Base-by-base conservation (phyloP, 2,113 vertebrate species). In the Manacus vitellinus region DNA sequence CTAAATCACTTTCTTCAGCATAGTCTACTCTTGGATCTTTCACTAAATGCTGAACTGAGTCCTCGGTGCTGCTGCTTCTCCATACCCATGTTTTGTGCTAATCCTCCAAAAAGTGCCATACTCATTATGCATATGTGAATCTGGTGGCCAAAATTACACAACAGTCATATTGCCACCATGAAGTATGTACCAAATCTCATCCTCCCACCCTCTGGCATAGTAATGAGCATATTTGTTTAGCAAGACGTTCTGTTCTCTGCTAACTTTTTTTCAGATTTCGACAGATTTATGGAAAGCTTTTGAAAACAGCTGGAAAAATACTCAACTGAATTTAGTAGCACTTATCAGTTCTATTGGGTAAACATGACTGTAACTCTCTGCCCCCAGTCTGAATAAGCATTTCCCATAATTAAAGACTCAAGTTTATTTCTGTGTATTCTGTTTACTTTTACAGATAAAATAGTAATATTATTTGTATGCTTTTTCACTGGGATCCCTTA, bases 161-260 rank as follows among this genome's bases (percentile, higher is more conserved):
- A 94, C 37, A 67, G 44, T 65, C 23, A 62, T 41, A 28, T 19
- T 97, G 86, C 72, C 92, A 95, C 68, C 72, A 70, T 77, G 54
- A 97, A 92, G 44, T 37, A 91, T 43, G 58, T 44, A 94, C 14
- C 30, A 52, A 92, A 37, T 4, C 14, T 46, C 71, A 76, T 46
- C 31, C 65, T 87, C 79, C 58, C 90, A 93, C 33, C 22, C 62
- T 73, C 63, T 93, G 87, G 65, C 81, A 65, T 85, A 66, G 79
- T 90, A 95, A 94, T 78, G 23, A 95, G 44, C 25, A 92, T 94
- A 87, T 87, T 93, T 97, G 75, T 87, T 96, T 91, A 89, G 47
- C 92, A 93, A 96, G 90, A 66, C 85, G 19, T 20, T 88, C 58
- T 88, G 27, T 59, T 86, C 33, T 54, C 33, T 78, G 68, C 83